Base-by-base conservation (phyloP, 2,113 vertebrate species). In the Amphiprion ocellaris region DNA sequence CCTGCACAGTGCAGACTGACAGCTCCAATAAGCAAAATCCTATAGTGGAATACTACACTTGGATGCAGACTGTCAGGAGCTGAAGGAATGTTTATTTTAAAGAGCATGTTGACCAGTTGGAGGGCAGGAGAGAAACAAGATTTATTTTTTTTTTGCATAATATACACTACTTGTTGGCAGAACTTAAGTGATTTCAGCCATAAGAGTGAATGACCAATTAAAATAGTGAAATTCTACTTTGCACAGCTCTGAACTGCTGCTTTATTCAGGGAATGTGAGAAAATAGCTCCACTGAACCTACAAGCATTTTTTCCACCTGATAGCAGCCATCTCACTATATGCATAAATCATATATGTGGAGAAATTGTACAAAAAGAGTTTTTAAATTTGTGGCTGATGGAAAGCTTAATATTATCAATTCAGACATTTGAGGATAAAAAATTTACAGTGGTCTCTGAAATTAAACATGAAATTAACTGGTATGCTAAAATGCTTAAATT, bases 21-120 rank as follows among this genome's bases (percentile, higher is more conserved):
- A 74, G 26, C 49, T 68, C 23, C 50, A 74, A 21, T 23, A 50
- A 19, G 21, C 21, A 58, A 49, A 44, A 58, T 47, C 47, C 54
- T 24, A 21, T 21, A 70, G 19, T 26, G 2, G 24, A 59, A n/a
- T n/a, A n/a, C 49, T 9, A 52, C 21, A 17, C n/a, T 52, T 1
- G 6, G 17, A 15, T 10, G 10, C 17, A 33, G 44, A 16, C 33
- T 33, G 16, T 30, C n/a, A 19, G 17, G 39, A 47, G 30, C 21
- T 50, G 23, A 15, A 15, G 26, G 66, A 62, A 30, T 6, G 37
- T 49, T 33, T 16, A 11, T 26, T n/a, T 19, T 0, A 46, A 37
- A 33, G 41, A 39, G 41, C 41, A 44, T 44, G 49, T 8, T 49
- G 46, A 33, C 33, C 7, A 33, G 33, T 49, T 52, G 4, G 19